Base-by-base conservation (phyloP, 2,888 invertebrate genomes). In the Drosophila nr. perissopoda region DNA sequence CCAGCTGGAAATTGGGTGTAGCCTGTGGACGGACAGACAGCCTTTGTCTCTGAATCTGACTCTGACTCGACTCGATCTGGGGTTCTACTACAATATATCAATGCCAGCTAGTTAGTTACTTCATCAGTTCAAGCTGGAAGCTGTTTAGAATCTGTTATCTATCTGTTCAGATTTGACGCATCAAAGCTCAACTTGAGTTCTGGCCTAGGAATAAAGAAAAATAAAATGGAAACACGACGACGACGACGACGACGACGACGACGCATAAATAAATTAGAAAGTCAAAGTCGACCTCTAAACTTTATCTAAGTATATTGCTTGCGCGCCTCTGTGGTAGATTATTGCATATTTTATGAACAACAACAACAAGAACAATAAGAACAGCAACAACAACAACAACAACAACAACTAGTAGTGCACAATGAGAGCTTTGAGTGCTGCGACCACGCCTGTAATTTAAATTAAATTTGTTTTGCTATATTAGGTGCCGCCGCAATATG, bases 211-310 rank as follows among this genome's bases (percentile, higher is more conserved):
- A 85, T 45, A 58, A 25, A 48, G 18, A 33, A 56, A 40, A 40
- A 29, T 29, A 33, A 68, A 42, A 36, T 40, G 64, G 61, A 72
- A 77, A 79, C 62, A 78, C 71, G 54, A 25, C 42, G 34, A 74
- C 42, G 33, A 74, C 68, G 66, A 67, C 71, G 67, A 73, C 69
- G 67, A 76, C 70, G 67, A 68, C 66, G 53, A 72, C 83, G 80
- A 88, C 87, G 87, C 89, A 83, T 89, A 87, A 87, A 87, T 87
- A 87, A 87, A 87, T 87, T 87, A 87, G 87, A 87, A 87, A 87
- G 87, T 87, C 82, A 78, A 81, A 71, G 87, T 70, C 87, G 87
- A 89, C 87, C 87, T 87, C 87, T 87, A 87, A 87, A 87, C 87
- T 89, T 83, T 87, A 87, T 82, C 79, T 82, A 83, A 82, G 73